Conservation (phyloP, 2,113 vertebrate genomes). For the Bagarius yarrelli region DNA sequence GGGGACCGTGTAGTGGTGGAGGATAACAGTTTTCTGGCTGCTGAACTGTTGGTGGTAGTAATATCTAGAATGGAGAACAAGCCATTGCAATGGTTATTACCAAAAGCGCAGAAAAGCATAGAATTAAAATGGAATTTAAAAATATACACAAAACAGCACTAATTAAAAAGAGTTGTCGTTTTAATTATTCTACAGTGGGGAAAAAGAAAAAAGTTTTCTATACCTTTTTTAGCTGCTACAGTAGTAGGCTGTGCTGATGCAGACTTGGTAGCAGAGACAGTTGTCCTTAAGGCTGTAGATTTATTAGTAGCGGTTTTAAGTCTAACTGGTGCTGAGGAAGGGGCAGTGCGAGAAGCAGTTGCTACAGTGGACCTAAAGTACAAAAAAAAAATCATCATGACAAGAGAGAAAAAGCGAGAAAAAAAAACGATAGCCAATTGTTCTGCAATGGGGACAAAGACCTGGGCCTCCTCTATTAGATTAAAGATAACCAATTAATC, state of each 20-base stretch:
- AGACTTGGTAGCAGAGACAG: constrained; percentile 51
- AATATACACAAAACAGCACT: not conserved
- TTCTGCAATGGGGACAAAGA: constrained; percentile 30
- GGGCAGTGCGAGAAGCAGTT: constrained; percentile 23
- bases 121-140: not conserved
- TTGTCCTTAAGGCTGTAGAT: constrained; percentile 49
- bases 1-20: constrained; percentile 38
- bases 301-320: constrained; percentile 36
- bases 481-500: constrained; percentile 3
- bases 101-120: not conserved
- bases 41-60: constrained; percentile 49
- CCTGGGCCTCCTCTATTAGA: constrained; percentile 10
- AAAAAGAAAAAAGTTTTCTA: not conserved
- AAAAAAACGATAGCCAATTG: constrained; percentile 33
- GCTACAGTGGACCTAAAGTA: constrained; percentile 47
- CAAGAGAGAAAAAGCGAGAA: no score
- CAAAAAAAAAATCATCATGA: not conserved
- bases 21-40: constrained; percentile 58
- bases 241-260: constrained; percentile 50
- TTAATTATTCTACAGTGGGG: not conserved
- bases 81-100: not conserved
- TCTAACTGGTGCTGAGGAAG: constrained; percentile 49
- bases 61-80: constrained; percentile 57
- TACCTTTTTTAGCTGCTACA: constrained; percentile 68
- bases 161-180: not conserved